Conservation (phyloP, 2,113 vertebrate species). For the Vulpes vulpes region DNA sequence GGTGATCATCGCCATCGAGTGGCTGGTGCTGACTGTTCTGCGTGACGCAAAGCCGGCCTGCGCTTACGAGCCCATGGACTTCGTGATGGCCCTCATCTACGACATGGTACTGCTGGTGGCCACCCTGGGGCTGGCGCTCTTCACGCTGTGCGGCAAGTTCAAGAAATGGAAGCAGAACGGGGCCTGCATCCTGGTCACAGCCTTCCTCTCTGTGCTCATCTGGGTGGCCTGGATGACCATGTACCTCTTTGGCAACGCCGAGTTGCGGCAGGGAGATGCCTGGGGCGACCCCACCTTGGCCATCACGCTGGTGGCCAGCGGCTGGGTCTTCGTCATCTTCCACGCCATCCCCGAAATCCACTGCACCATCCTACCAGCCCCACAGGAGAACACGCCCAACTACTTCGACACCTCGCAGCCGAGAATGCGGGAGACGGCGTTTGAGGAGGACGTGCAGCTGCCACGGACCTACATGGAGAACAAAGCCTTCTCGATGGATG, state of each 20-base stretch:
- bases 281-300: conserved; percentile 96
- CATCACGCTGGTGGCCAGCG: conserved; percentile 95
- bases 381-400: conserved; percentile 95
- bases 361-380: conserved; percentile 92
- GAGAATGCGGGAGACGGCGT: conserved; percentile 96
- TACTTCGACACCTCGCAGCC: conserved; percentile 98
- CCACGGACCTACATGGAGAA: conserved; percentile 98
- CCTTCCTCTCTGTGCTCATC: conserved; percentile 93
- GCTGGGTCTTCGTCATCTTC: conserved; percentile 96
- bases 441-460: conserved; percentile 96
- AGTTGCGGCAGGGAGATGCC: conserved; percentile 89
- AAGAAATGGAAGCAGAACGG: conserved; percentile 95
- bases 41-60: conserved; percentile 93
- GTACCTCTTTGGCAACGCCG: conserved; percentile 94
- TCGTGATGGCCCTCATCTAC: conserved; percentile 94
- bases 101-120: conserved; percentile 93
- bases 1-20: conserved; percentile 95
- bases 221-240: conserved; percentile 98
- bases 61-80: conserved; percentile 95
- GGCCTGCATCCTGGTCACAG: conserved; percentile 92
- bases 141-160: conserved; percentile 95
- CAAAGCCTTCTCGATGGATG: conserved; percentile 96
- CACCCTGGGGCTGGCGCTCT: conserved; percentile 90
- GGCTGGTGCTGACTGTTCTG: conserved; percentile 95
- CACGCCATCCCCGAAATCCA: conserved; percentile 96